Conservation (phyloP, 2,113 vertebrate genomes). For the Oncorhynchus nerka region DNA sequence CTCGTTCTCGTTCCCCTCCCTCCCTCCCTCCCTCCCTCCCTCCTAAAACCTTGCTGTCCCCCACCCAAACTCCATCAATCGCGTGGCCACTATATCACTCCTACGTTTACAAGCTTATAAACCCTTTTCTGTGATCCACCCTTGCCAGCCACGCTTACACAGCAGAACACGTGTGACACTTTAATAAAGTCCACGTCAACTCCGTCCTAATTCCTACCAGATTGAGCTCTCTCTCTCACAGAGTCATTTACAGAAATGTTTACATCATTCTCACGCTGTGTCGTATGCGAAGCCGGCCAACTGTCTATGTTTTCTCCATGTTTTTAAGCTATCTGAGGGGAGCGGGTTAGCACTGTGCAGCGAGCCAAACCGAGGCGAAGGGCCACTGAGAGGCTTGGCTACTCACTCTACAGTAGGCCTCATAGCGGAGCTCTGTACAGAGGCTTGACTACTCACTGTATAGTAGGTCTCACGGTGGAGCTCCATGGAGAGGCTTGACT, state of each 20-base stretch:
- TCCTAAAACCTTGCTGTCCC: neutral
- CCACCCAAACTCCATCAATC: constrained; percentile 1
- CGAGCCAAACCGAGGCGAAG: neutral
- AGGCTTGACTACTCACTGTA: too few relatives aligned
- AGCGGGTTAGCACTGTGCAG: constrained; percentile 23
- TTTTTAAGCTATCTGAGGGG: constrained; percentile 38
- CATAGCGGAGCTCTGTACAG: too few relatives aligned
- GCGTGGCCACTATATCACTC: constrained; percentile 32
- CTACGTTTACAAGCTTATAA: constrained; percentile 43
- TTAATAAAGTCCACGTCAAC: constrained; percentile 60
- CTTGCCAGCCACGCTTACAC: constrained; percentile 45
- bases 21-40: neutral
- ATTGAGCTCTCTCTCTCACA: constrained; percentile 39
- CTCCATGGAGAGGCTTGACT: too few relatives aligned
- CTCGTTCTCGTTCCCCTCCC: neutral
- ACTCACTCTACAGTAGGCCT: too few relatives aligned
- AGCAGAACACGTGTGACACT: constrained; percentile 55
- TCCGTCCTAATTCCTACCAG: constrained; percentile 59
- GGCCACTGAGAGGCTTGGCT: neutral
- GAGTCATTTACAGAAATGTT: constrained; percentile 63
- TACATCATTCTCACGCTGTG: constrained; percentile 60
- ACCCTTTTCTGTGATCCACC: constrained; percentile 28
- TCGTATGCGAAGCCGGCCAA: constrained; percentile 43
- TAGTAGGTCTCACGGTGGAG: too few relatives aligned
- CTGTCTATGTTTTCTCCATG: constrained; percentile 8